Conservation (phyloP, 2,888 invertebrate species). For the Teleiodes luculella region DNA sequence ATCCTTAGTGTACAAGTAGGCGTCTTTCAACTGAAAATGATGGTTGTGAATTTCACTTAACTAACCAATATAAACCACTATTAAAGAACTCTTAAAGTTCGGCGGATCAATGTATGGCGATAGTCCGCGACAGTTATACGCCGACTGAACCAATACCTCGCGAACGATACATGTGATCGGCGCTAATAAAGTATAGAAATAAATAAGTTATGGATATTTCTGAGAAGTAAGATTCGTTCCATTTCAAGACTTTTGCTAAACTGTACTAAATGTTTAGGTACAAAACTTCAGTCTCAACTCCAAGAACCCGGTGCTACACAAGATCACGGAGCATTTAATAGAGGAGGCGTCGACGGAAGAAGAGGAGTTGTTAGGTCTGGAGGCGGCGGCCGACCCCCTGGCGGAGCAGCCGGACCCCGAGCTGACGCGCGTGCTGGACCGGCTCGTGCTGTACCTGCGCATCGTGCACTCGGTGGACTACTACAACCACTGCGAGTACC, state of each 20-base stretch:
- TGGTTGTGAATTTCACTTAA: no score
- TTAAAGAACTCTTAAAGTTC: no score
- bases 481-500: conserved; percentile 99
- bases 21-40: no score
- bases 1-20: no score
- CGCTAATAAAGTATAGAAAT: no score
- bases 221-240: no score
- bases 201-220: no score
- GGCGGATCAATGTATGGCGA: no score
- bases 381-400: conserved; percentile 50
- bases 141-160: no score
- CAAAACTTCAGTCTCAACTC: conserved; percentile 83
- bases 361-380: conserved; percentile 91
- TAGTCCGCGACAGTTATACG: no score
- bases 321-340: conserved; percentile 98
- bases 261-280: conserved; percentile 8
- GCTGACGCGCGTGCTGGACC: conserved; percentile 83
- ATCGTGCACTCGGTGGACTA: conserved; percentile 99
- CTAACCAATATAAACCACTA: no score
- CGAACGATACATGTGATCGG: no score
- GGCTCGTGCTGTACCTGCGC: conserved; percentile 94
- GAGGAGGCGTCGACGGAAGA: conserved; percentile 99
- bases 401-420: conserved; percentile 61
- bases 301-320: conserved; percentile 95
- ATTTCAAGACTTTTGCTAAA: neutral